Conservation (phyloP, 2,113 vertebrate species). For the Albula goreensis region DNA sequence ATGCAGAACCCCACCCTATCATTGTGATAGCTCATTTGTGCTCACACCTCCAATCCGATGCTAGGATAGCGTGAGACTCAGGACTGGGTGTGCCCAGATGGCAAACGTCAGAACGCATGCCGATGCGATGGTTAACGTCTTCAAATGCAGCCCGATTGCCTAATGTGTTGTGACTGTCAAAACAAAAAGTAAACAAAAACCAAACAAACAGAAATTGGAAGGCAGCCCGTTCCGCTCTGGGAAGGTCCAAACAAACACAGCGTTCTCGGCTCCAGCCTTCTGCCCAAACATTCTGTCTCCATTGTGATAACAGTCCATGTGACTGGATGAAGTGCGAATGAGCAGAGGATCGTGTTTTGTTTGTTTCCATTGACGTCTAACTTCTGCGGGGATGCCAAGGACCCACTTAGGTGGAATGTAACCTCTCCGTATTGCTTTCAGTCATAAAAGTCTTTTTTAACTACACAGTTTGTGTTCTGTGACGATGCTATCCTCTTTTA, state of each 20-base stretch:
- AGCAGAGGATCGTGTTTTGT: background rate
- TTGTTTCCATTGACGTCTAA: background rate
- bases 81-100: background rate
- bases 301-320: background rate
- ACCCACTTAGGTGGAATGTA: background rate
- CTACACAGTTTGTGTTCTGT: background rate
- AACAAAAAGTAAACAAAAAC: background rate
- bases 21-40: slow-evolving; percentile 9
- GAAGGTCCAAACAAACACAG: background rate
- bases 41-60: background rate
- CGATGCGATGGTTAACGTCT: background rate
- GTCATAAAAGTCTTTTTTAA: background rate
- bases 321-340: background rate
- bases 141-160: background rate
- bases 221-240: background rate
- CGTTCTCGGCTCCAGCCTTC: background rate
- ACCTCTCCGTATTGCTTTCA: background rate
- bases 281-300: background rate
- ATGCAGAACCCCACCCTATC: background rate
- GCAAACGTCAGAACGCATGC: background rate
- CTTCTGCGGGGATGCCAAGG: background rate
- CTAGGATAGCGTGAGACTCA: background rate
- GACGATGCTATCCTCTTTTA: background rate
- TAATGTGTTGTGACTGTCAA: background rate
- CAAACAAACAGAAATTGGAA: background rate